Conservation (phyloP, 2,888 invertebrate species). For the Allolobophora icterica region DNA sequence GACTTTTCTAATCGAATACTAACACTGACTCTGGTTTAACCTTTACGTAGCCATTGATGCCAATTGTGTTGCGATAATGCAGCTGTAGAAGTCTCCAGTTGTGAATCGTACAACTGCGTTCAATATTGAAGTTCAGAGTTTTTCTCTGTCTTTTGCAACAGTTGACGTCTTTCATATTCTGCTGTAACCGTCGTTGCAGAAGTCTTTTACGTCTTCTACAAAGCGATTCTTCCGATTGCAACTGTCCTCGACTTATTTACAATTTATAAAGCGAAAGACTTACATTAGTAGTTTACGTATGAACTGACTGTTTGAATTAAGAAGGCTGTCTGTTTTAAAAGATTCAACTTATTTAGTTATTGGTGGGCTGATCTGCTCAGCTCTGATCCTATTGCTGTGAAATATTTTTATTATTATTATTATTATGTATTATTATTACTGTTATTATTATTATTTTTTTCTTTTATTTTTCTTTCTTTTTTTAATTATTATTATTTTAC, state of each 20-base stretch:
- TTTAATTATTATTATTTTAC: no score
- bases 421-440: no score
- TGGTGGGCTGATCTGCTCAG: no score
- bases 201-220: not conserved
- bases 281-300: not conserved
- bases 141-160: not conserved
- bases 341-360: not conserved
- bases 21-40: not conserved
- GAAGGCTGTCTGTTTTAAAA: not conserved
- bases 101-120: not conserved
- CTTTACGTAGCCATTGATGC: not conserved
- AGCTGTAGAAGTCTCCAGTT: not conserved
- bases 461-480: no score
- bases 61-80: not conserved
- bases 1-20: not conserved
- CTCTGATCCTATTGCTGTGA: no score
- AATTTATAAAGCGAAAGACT: not conserved
- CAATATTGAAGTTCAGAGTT: not conserved
- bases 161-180: not conserved
- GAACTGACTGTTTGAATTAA: not conserved
- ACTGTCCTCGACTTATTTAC: not conserved
- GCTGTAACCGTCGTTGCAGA: not conserved
- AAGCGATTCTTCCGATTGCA: not conserved
- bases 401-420: no score
- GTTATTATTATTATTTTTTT: no score